These are phyloP conservation scores for Hirtodrosophila histrioides DNA, from an alignment of 2,888 invertebrate genomes.

Conservation along the genomic window DNA sequence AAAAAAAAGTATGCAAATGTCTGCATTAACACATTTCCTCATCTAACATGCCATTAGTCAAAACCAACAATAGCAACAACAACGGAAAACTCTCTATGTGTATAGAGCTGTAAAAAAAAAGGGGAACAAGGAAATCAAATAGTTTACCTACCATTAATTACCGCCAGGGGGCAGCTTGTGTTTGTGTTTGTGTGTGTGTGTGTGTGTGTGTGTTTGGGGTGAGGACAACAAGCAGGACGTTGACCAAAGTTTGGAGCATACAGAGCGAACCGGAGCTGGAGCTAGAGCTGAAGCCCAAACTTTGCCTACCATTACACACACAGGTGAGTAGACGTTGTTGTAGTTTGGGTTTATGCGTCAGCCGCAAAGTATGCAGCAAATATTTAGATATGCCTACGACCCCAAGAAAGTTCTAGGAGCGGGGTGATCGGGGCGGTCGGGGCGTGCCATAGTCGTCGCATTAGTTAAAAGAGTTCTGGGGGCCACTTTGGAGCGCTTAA, in stretches of 20 bases:
- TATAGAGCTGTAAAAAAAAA: conserved; percentile 42
- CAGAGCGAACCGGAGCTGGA: conserved; percentile 25
- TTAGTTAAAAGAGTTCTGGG: conserved; percentile 62
- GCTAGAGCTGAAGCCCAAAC: conserved; percentile 43
- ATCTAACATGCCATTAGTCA: conserved; percentile 68
- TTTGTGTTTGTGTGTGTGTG: conserved; percentile 16
- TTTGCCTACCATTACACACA: conserved; percentile 49
- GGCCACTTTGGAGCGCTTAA: conserved; percentile 67
- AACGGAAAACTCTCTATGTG: conserved; percentile 21
- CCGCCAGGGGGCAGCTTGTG: conserved; percentile 61
- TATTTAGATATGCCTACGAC: conserved; percentile 70
- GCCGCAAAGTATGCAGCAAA: conserved; percentile 74
- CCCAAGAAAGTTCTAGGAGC: conserved; percentile 35
- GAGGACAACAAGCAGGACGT: conserved; percentile 8
- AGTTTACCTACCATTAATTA: conserved; percentile 76
- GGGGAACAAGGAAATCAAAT: conserved; percentile 72
- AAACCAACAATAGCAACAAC: conserved; percentile 23
- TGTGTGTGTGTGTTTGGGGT: too few relatives aligned
- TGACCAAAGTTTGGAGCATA: conserved; percentile 48
- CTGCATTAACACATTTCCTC: conserved; percentile 68
- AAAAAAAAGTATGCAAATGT: conserved; percentile 66
- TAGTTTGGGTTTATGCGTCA: conserved; percentile 53
- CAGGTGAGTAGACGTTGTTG: conserved; percentile 24
- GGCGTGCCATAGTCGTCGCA: conserved; percentile 28
- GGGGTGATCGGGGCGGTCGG: conserved; percentile 12